Evolutionary conservation across 2,113 vertebrate species (phyloP), one percentile per base, ranked within the genome.

Genomic region (Blennius ocellaris): DNA sequence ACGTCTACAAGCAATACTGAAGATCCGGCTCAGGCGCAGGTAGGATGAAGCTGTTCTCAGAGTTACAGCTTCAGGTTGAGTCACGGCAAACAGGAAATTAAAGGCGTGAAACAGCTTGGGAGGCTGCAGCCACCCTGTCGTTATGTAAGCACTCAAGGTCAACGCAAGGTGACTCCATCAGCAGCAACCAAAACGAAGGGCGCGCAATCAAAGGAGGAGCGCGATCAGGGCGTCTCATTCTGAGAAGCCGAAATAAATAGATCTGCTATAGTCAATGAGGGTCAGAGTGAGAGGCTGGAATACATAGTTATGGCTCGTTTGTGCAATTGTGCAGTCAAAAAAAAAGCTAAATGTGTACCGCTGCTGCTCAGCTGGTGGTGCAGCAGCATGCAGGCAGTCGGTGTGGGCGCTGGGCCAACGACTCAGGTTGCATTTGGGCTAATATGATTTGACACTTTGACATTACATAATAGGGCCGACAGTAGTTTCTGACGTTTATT

Each of bases 101-200:
- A 77, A 80, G 67, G 15, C 17, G 45, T 8, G 73, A 70, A 74
- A 56, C 1, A 30, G 58, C 78, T 73, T 53, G 67, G 52, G 73
- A 83, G 78, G 75, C 86, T 82, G 84, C 78, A 72, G 63, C 21
- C 10, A 37, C 80, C 63, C 73, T 67, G 83, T 65, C 21, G 76
- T 90, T 89, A 75, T 49, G 39, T 64, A 85, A 91, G 75, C 56
- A 15, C 44, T 86, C 85, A 90, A 89, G 83, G 88, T 82, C 73
- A 88, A 43, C 21, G 43, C 67, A 83, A 90, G 83, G 85, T 80
- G 47, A 82, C 65, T 63, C 47, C 66, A 67, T 12, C 37, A 50
- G 64, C 4, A 51, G 70, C 40, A 3, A 15, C 53, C 51, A 30
- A 37, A 67, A 54, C 9, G 5, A 39, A 58, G 17, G 37, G 16